A percentile compares a stretch with the other conserved stretches of the same genome.
Evolutionary conservation across 35 echinoderm and acorn worm genomes (phyloP).

Genomic region (Patiria miniata): DNA sequence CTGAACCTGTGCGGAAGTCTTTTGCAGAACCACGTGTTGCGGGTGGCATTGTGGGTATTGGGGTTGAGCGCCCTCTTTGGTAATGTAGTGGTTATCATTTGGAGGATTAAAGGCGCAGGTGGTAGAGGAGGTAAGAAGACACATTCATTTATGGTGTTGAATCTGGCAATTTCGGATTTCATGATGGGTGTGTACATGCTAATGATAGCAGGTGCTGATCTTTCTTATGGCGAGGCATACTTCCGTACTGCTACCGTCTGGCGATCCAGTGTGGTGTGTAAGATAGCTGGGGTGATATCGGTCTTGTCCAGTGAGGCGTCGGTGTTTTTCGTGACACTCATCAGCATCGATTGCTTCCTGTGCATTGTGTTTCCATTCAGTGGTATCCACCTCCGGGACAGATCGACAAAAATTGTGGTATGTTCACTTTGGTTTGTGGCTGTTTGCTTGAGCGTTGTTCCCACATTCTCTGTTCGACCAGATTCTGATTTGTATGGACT

Average conservation of each 20-base stretch:
- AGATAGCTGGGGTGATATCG: constrained; percentile 42
- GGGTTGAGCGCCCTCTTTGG: constrained; percentile 61
- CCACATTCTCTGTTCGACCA: constrained; percentile 11
- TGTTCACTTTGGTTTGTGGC: constrained; percentile 37
- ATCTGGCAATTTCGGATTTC: constrained; percentile 58
- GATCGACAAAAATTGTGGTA: constrained; percentile 1
- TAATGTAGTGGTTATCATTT: constrained; percentile 42
- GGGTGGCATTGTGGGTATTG: constrained; percentile 55
- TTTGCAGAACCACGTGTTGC: constrained; percentile 38
- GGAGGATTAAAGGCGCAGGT: background rate
- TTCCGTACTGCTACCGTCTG: constrained; percentile 31
- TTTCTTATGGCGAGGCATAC: constrained; percentile 52
- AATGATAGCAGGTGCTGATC: constrained; percentile 46
- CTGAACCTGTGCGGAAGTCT: constrained; percentile 36
- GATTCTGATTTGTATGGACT: constrained; percentile 56
- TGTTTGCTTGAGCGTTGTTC: constrained; percentile 30
- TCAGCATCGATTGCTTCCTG: constrained; percentile 65
- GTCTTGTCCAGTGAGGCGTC: constrained; percentile 71
- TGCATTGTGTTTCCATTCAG: constrained; percentile 51
- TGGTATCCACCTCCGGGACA: background rate
- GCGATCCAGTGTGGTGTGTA: constrained; percentile 49
- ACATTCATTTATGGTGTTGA: constrained; percentile 36
- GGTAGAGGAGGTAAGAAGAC: background rate
- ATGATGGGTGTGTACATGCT: constrained; percentile 74
- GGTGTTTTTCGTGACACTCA: constrained; percentile 51